Conservation (phyloP, 1,140 invertebrate genomes). For the Ctenoplectra terminalis region DNA sequence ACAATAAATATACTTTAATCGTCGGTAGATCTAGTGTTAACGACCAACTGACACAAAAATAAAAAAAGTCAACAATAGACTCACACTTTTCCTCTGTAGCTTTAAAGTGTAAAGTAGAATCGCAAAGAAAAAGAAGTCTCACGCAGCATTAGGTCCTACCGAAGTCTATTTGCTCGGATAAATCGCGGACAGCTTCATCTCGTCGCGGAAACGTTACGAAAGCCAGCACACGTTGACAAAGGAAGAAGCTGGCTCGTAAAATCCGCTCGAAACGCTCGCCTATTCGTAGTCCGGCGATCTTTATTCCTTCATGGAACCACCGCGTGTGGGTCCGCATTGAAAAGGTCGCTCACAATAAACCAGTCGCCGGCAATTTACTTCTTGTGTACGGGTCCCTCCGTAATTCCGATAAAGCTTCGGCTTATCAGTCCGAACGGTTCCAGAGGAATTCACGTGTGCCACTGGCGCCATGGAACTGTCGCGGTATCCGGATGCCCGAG, state of each 20-base stretch:
- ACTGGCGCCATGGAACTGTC: constrained; percentile 25
- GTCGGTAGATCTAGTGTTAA: too few relatives aligned
- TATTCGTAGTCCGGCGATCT: constrained; percentile 14
- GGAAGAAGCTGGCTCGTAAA: constrained; percentile 9
- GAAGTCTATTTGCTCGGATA: too few relatives aligned
- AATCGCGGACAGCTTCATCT: too few relatives aligned
- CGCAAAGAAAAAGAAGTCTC: too few relatives aligned
- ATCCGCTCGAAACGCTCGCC: constrained; percentile 4
- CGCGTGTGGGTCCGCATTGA: constrained; percentile 5
- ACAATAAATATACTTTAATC: too few relatives aligned
- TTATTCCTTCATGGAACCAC: not conserved
- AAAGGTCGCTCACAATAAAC: constrained; percentile 23
- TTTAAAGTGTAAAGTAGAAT: too few relatives aligned
- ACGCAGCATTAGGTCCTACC: too few relatives aligned
- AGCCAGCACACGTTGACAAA: not conserved
- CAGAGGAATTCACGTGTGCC: constrained; percentile 29
- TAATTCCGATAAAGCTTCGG: constrained; percentile 23
- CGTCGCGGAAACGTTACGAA: constrained; percentile 7
- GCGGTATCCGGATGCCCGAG: constrained; percentile 10
- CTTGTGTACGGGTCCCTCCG: constrained; percentile 10
- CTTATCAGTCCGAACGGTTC: constrained; percentile 34
- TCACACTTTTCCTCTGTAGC: too few relatives aligned
- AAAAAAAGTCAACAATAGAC: too few relatives aligned
- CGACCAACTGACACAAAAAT: too few relatives aligned
- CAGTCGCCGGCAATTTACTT: constrained; percentile 47